phyloP scores from a whole-genome alignment of 2,888 invertebrate species.

The Melieria omissa region DNA sequence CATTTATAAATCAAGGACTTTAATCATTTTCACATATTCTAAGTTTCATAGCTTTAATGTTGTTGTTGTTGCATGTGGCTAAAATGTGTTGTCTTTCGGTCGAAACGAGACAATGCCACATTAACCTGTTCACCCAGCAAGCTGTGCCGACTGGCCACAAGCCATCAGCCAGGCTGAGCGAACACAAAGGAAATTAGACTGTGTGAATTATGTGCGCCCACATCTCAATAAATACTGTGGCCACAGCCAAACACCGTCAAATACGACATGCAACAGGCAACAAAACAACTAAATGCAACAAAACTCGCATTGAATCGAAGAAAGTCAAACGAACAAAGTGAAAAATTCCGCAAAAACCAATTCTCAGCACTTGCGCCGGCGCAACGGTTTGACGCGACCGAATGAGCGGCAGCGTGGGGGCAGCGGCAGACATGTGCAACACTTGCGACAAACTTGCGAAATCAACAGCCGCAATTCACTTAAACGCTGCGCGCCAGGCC shows the following conservation, averaged over 20 bases:
- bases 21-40: no score
- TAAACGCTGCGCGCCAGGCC: slow-evolving; percentile 10
- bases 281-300: not conserved
- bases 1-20: no score
- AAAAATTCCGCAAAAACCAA: no score
- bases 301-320: no score
- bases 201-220: slow-evolving; percentile 66
- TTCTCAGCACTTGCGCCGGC: no score
- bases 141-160: slow-evolving; percentile 38
- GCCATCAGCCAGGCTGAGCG: slow-evolving; percentile 8
- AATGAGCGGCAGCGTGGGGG: no score
- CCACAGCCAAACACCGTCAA: slow-evolving; percentile 39
- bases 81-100: not conserved
- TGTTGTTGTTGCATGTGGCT: no score
- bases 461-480: slow-evolving; percentile 52
- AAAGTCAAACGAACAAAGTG: no score
- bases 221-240: slow-evolving; percentile 65
- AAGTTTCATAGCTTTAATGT: no score
- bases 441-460: slow-evolving; percentile 41
- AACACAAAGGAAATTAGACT: slow-evolving; percentile 32
- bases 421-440: no score
- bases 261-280: slow-evolving; percentile 20
- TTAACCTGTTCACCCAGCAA: slow-evolving; percentile 62
- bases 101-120: slow-evolving; percentile 37
- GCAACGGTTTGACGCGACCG: no score